Conservation (phyloP, 1,140 invertebrate species). For the Anastrepha obliqua region DNA sequence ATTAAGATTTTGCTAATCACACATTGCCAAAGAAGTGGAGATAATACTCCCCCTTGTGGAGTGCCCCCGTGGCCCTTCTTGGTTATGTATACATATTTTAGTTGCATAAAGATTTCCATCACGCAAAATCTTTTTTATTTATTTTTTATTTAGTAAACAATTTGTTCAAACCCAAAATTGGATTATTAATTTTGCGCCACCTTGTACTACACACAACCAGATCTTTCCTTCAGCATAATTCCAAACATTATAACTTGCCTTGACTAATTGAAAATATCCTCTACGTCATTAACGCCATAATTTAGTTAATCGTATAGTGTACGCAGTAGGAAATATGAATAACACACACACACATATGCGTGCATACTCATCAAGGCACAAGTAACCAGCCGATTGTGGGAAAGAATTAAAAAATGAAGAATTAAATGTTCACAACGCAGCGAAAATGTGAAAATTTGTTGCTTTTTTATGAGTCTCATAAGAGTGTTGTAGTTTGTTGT, state of each 20-base stretch:
- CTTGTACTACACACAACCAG: not conserved
- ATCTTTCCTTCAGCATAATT: not conserved
- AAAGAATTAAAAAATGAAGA: constrained; percentile 11
- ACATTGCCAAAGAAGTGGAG: no score
- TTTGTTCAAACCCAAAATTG: no score
- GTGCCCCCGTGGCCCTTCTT: no score
- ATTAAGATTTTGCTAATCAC: no score
- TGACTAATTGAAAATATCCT: constrained; percentile 46
- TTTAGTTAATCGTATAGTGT: constrained; percentile 33
- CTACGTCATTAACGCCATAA: constrained; percentile 31
- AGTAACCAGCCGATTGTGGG: constrained; percentile 35
- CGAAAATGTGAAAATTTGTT: constrained; percentile 4
- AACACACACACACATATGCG: not conserved
- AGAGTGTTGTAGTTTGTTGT: not conserved
- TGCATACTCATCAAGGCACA: not conserved
- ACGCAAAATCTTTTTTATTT: no score
- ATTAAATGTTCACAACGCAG: not conserved
- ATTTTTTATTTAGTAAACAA: no score
- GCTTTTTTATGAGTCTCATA: not conserved
- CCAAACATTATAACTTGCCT: constrained; percentile 21
- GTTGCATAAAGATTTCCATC: no score
- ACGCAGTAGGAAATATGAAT: not conserved
- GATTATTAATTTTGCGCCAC: no score
- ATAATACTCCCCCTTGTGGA: no score
- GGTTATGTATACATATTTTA: no score